These are phyloP conservation scores for Ostrea denselamellosa DNA, from an alignment of 1,140 invertebrate genomes.

Conservation along the genomic window DNA sequence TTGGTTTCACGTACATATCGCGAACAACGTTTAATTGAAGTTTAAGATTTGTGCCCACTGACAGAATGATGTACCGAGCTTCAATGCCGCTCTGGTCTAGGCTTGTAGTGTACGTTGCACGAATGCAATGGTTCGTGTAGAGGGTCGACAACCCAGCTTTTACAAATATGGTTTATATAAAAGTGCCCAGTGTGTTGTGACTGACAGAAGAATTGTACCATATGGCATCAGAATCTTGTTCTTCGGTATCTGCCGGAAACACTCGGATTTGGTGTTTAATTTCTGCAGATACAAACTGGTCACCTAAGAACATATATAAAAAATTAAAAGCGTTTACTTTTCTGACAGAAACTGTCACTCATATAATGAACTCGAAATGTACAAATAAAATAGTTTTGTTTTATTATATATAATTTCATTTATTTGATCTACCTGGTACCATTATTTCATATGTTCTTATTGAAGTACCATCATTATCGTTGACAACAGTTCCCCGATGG, in stretches of 20 bases:
- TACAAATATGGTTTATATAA: constrained; percentile 21
- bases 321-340: not conserved
- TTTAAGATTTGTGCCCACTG: constrained; percentile 41
- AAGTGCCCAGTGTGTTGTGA: not conserved
- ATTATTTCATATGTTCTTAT: constrained; percentile 34
- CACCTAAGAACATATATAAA: not conserved
- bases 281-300: constrained; percentile 31
- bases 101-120: constrained; percentile 21
- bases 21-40: constrained; percentile 33
- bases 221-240: not conserved
- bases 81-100: constrained; percentile 37
- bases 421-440: constrained; percentile 12
- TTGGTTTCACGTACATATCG: constrained; percentile 9
- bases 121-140: not conserved
- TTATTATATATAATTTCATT: too few relatives aligned
- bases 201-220: not conserved
- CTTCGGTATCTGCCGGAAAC: not conserved
- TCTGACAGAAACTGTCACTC: too few relatives aligned
- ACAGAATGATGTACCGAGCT: constrained; percentile 22
- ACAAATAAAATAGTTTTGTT: too few relatives aligned
- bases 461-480: not conserved
- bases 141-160: not conserved
- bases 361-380: too few relatives aligned
- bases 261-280: not conserved
- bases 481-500: constrained; percentile 4